Conservation (phyloP, 2,888 invertebrate species). For the Furcula furcula region DNA sequence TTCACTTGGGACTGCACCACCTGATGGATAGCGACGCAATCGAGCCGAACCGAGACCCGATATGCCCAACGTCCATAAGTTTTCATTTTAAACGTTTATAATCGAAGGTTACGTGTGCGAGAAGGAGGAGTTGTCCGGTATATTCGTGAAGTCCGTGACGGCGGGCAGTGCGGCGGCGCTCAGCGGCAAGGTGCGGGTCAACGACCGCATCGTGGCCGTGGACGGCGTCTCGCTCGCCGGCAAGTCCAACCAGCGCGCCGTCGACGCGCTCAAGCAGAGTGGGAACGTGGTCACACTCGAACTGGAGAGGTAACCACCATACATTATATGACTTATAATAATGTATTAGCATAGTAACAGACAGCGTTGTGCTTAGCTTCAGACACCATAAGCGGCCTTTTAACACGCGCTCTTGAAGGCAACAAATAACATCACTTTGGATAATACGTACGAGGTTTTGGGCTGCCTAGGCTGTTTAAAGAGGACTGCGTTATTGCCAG, state of each 20-base stretch:
- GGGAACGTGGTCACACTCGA: constrained; percentile 94
- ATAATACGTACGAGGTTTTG: no score
- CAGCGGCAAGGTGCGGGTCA: constrained; percentile 96
- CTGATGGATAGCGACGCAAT: no score
- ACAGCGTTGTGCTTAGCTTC: no score
- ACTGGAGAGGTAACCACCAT: constrained; percentile 84
- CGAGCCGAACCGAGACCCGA: no score
- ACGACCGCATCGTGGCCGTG: constrained; percentile 99
- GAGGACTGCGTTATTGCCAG: no score
- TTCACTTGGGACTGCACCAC: no score
- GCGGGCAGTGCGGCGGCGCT: constrained; percentile 97
- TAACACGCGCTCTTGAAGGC: no score
- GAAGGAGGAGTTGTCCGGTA: constrained; percentile 98
- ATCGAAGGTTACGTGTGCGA: constrained; percentile 98
- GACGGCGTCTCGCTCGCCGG: constrained; percentile 97
- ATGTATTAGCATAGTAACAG: no score
- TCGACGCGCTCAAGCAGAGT: constrained; percentile 96
- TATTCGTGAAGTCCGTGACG: constrained; percentile 99
- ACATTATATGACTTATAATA: no score
- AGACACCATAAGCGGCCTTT: no score
- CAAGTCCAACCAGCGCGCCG: constrained; percentile 98
- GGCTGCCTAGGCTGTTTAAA: no score
- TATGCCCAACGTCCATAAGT: neutral
- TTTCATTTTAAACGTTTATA: constrained; percentile 4
- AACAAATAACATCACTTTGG: no score